Conservation (phyloP, 1,140 invertebrate genomes). For the Solenopsis fugax region DNA sequence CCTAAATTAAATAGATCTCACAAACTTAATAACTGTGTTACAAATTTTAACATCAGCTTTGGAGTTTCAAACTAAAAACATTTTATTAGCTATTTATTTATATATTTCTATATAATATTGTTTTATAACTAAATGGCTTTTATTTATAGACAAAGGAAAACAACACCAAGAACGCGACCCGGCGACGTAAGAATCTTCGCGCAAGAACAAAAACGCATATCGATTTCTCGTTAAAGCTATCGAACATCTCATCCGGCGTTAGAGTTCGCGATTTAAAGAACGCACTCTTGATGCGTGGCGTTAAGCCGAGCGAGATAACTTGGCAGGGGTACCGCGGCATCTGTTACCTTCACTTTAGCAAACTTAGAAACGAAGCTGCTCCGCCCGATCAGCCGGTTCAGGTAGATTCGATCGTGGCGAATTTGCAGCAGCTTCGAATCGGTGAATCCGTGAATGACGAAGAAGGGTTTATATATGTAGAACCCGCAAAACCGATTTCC, state of each 20-base stretch:
- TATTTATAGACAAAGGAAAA: slow-evolving; percentile 70
- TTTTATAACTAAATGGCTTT: slow-evolving; percentile 16
- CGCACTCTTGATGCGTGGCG: slow-evolving; percentile 88
- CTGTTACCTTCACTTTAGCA: slow-evolving; percentile 90
- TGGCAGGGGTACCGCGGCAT: slow-evolving; percentile 90
- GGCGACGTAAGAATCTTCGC: slow-evolving; percentile 62
- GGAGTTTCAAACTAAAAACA: neutral
- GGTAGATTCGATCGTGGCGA: slow-evolving; percentile 87
- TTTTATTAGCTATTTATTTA: neutral
- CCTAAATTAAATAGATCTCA: too few relatives aligned
- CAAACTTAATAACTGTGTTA: too few relatives aligned
- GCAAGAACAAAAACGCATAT: slow-evolving; percentile 75
- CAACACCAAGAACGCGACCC: slow-evolving; percentile 60
- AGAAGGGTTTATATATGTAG: slow-evolving; percentile 81
- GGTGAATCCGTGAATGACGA: slow-evolving; percentile 78
- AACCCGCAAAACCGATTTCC: slow-evolving; percentile 86
- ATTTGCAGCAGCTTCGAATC: slow-evolving; percentile 86
- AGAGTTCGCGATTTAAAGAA: slow-evolving; percentile 89
- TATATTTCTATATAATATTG: neutral
- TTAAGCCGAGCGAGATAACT: slow-evolving; percentile 89
- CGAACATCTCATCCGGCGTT: slow-evolving; percentile 88
- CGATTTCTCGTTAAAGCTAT: slow-evolving; percentile 88
- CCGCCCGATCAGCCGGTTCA: slow-evolving; percentile 82
- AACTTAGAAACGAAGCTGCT: slow-evolving; percentile 84
- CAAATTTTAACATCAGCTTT: too few relatives aligned